Percentiles rank a stretch among this genome's conserved stretches.
Conservation (phyloP, 2,888 invertebrate genomes). For the Phortica magna region DNA sequence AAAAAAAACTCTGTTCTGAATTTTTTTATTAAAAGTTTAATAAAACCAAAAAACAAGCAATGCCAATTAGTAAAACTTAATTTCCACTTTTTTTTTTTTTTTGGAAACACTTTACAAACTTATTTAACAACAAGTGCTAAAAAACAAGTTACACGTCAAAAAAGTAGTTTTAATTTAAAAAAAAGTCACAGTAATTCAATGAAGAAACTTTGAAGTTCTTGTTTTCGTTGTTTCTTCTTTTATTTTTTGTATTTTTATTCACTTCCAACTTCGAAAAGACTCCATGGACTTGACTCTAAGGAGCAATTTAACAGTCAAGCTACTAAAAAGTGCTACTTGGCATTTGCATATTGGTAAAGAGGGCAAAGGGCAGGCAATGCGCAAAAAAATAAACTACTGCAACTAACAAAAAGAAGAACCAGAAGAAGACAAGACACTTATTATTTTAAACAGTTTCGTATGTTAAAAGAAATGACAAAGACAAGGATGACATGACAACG, state of each 20-base stretch:
- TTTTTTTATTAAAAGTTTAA: too few species aligned
- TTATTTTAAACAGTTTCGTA: constrained; percentile 37
- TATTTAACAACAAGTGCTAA: background rate
- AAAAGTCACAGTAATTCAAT: constrained; percentile 22
- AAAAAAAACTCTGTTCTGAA: too few species aligned
- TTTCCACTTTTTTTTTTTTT: background rate
- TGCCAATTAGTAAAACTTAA: background rate
- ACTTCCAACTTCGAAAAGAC: constrained; percentile 12
- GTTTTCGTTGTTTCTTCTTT: background rate
- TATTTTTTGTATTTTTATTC: background rate
- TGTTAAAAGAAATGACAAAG: constrained; percentile 23
- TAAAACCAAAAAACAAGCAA: background rate
- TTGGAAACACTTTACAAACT: background rate
- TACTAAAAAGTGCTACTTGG: constrained; percentile 25
- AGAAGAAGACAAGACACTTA: constrained; percentile 22
- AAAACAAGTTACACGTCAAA: background rate
- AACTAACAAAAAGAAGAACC: background rate
- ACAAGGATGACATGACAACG: background rate
- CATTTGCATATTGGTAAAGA: background rate
- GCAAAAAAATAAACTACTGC: background rate
- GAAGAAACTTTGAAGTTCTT: constrained; percentile 21
- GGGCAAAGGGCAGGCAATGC: background rate
- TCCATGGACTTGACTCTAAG: background rate
- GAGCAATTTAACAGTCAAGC: constrained; percentile 23
- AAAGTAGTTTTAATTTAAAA: constrained; percentile 6